Evolutionary conservation across 2,888 invertebrate genomes (phyloP).

Genomic region (Heteromurus nitidus): DNA sequence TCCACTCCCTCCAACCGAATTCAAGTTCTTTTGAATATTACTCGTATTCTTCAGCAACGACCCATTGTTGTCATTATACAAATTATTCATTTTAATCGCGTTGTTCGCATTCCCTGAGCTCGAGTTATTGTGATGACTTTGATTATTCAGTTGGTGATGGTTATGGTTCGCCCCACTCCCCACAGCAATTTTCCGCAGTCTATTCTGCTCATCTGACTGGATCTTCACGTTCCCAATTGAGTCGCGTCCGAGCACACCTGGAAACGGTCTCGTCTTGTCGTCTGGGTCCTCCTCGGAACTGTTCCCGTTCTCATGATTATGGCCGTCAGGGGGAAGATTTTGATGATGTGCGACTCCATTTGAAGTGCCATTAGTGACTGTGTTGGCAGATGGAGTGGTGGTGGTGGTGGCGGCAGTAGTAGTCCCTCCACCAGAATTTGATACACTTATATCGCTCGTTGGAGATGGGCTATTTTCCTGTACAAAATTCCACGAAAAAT

Average conservation of each 20-base stretch:
- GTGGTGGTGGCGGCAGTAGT: slow-evolving; percentile 26
- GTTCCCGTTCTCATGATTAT: slow-evolving; percentile 36
- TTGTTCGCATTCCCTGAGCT: slow-evolving; percentile 26
- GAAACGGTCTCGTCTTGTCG: slow-evolving; percentile 57
- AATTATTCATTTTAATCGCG: slow-evolving; percentile 55
- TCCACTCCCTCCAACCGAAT: slow-evolving; percentile 26
- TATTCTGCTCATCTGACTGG: slow-evolving; percentile 66
- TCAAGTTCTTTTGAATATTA: slow-evolving; percentile 46
- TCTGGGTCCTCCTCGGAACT: slow-evolving; percentile 68
- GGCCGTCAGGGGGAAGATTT: slow-evolving; percentile 1
- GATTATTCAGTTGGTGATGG: slow-evolving; percentile 43
- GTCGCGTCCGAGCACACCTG: slow-evolving; percentile 67
- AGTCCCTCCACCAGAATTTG: slow-evolving; percentile 23
- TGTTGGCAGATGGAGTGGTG: too few relatives aligned
- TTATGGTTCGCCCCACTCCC: slow-evolving; percentile 61
- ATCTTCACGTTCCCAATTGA: slow-evolving; percentile 70
- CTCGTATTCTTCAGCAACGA: slow-evolving; percentile 40
- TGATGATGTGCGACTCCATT: slow-evolving; percentile 47
- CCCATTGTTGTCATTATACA: slow-evolving; percentile 25
- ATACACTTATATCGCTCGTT: slow-evolving; percentile 57
- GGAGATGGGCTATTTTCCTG: slow-evolving; percentile 72
- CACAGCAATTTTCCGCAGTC: slow-evolving; percentile 66
- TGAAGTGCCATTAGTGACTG: slow-evolving; percentile 2
- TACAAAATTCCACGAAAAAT: too few relatives aligned
- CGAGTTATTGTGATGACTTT: slow-evolving; percentile 14